Percentiles rank a stretch among this genome's conserved stretches.
These are phyloP conservation scores for Tragulus kanchil DNA, from an alignment of 2,113 vertebrate genomes.

Conservation along the genomic window DNA sequence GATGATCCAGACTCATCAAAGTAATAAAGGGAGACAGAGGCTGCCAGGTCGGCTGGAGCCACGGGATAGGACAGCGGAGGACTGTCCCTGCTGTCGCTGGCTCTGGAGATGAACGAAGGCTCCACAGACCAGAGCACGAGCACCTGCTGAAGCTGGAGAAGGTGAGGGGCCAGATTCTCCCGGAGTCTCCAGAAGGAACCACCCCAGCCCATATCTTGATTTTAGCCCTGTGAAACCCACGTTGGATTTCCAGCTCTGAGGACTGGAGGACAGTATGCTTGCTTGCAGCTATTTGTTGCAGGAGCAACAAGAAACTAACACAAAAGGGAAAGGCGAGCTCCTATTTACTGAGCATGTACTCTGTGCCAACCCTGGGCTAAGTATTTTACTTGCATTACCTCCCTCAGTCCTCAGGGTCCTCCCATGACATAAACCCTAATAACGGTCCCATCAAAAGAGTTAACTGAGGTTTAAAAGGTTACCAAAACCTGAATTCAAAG, in stretches of 20 bases:
- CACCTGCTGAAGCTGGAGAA: neutral
- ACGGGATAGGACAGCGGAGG: accelerated
- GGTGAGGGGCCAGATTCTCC: accelerated
- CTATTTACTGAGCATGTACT: accelerated
- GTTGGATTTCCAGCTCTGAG: neutral
- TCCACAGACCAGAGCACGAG: neutral
- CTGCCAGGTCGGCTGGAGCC: accelerated
- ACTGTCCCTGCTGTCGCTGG: no score
- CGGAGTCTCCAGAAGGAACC: neutral
- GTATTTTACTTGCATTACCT: accelerated
- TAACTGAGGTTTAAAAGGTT: no score
- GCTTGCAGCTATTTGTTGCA: neutral
- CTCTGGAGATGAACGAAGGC: neutral
- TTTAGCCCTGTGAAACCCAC: neutral
- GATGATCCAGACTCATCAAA: accelerated
- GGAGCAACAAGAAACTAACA: neutral
- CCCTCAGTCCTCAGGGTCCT: accelerated
- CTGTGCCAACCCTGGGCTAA: neutral
- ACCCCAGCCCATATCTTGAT: no score
- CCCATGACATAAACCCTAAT: accelerated
- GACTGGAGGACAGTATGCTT: accelerated
- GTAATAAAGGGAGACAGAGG: accelerated
- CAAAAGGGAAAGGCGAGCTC: no score
- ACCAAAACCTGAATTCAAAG: neutral
- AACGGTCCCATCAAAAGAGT: accelerated